Evolutionary conservation across 2,113 vertebrate species (phyloP).

Genomic region (Vulpes vulpes): DNA sequence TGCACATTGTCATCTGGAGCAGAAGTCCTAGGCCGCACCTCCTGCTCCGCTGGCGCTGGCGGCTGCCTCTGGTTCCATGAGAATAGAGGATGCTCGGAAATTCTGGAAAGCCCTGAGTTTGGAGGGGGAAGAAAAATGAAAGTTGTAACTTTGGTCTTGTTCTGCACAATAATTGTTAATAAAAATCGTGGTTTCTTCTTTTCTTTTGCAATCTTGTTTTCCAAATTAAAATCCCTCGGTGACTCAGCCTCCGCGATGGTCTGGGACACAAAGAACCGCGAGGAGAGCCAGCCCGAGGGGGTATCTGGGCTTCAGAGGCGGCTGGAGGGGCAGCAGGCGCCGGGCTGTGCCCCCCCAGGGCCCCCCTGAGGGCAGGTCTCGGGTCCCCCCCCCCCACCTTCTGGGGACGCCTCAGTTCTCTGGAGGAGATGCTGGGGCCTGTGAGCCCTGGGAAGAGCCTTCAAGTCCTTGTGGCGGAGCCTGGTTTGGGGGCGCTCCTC

Average conservation of each 20-base stretch:
- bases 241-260: constrained; percentile 53
- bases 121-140: constrained; percentile 59
- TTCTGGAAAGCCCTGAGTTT: not conserved
- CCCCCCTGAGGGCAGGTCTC: not conserved
- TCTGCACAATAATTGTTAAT: constrained; percentile 60
- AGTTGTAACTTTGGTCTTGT: constrained; percentile 49
- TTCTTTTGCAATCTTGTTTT: constrained; percentile 73
- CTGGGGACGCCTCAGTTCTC: not conserved
- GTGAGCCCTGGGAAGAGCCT: no score
- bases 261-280: constrained; percentile 16
- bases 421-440: not conserved
- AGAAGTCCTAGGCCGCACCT: not conserved
- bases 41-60: fast-evolving
- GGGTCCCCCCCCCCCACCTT: not conserved
- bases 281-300: not conserved
- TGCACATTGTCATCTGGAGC: no score
- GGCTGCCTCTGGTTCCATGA: not conserved
- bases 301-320: not conserved
- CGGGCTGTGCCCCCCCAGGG: not conserved
- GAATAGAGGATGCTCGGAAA: not conserved
- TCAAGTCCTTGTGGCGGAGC: not conserved
- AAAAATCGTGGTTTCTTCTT: constrained; percentile 75
- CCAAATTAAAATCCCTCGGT: constrained; percentile 73
- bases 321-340: fast-evolving
- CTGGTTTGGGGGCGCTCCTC: no score